Evolutionary conservation across 2,113 vertebrate genomes (phyloP).

Genomic region (Rhinopomastus cyanomelas): DNA sequence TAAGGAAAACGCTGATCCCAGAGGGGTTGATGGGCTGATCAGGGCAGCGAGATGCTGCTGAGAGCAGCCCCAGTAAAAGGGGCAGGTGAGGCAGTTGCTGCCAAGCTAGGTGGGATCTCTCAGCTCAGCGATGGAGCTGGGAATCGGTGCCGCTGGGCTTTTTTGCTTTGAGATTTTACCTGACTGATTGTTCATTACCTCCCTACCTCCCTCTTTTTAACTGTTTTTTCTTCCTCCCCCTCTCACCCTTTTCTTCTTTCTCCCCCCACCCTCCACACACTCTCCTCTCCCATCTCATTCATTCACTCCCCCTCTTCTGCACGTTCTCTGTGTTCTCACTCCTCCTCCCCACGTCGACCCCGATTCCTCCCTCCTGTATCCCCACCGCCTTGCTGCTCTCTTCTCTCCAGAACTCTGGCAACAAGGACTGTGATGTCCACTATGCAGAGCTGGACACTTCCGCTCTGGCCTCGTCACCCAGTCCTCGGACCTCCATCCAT

Average conservation of each 20-base stretch:
- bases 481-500: constrained; percentile 79
- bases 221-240: constrained; percentile 34
- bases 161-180: not conserved
- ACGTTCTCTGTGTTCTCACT: constrained; percentile 4
- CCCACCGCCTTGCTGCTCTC: constrained; percentile 77
- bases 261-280: not conserved
- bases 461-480: constrained; percentile 85
- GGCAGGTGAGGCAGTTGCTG: not conserved
- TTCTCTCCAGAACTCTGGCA: constrained; percentile 86
- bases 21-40: not conserved
- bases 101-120: not conserved
- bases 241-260: constrained; percentile 25
- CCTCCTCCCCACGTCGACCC: not conserved
- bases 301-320: not conserved
- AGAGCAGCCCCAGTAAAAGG: not conserved
- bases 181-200: constrained; percentile 32
- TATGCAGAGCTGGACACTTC: constrained; percentile 93
- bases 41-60: not conserved
- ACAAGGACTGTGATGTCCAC: constrained; percentile 88
- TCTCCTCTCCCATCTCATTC: not conserved
- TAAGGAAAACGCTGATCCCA: not conserved
- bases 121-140: not conserved
- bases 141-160: not conserved
- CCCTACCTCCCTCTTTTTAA: constrained; percentile 55
- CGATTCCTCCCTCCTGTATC: constrained; percentile 13